Percentiles rank a stretch among this genome's conserved stretches.
phyloP scores from a whole-genome alignment of 1,140 invertebrate species.

The Stegodyphus dumicola region DNA sequence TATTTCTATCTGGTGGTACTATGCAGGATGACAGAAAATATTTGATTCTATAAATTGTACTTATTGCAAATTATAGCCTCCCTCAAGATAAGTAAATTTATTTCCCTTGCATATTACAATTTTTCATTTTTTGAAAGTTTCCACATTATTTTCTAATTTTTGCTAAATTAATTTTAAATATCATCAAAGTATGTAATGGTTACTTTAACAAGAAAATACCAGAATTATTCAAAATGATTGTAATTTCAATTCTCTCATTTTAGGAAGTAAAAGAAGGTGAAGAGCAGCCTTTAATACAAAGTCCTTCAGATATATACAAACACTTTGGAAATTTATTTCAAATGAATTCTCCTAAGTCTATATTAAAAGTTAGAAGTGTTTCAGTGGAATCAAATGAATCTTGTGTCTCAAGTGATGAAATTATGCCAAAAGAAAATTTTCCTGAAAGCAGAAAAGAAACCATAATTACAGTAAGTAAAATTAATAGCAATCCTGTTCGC shows the following conservation, averaged over 20 bases:
- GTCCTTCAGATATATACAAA: slow-evolving; percentile 53
- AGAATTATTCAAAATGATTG: neutral
- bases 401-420: neutral
- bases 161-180: no score
- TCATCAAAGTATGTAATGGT: no score
- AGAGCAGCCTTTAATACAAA: slow-evolving; percentile 16
- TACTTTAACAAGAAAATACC: no score
- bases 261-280: slow-evolving; percentile 10
- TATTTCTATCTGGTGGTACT: no score
- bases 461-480: neutral
- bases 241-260: neutral
- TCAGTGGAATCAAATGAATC: slow-evolving; percentile 1
- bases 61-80: no score
- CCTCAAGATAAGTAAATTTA: no score
- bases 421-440: neutral
- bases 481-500: neutral
- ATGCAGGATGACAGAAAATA: no score
- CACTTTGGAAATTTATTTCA: slow-evolving; percentile 39
- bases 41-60: no score
- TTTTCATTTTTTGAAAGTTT: no score
- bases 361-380: slow-evolving; percentile 40
- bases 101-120: no score
- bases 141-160: no score
- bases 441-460: neutral
- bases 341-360: slow-evolving; percentile 26